Base-by-base conservation (phyloP, 2,113 vertebrate species). In the Monopterus albus region DNA sequence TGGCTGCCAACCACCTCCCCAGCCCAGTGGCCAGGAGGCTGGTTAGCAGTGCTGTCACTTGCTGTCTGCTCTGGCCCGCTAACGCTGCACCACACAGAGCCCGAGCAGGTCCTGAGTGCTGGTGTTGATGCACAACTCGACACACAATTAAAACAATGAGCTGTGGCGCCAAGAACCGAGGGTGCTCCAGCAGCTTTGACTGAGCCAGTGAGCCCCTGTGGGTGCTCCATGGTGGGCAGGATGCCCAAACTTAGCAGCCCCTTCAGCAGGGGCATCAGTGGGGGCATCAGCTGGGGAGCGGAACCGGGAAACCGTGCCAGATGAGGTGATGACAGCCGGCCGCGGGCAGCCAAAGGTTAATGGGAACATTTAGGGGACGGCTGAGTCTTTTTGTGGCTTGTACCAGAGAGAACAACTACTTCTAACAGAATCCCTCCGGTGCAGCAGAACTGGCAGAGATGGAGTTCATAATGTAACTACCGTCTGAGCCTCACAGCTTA, bases 111-210 rank as follows among this genome's bases (percentile, higher is more conserved):
- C 72, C 14, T 23, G 75, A 75, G 72, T 84, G 82, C 85, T 81
- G 84, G 85, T 85, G 82, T 70, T 39, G 63, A 56, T 9, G 69
- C 28, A 3, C 21, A 65, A 9, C 87, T 68, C 76, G 59, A 82
- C 86, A 89, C 14, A 31, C 87, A 71, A 92, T 92, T 92, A 92
- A 91, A 92, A 86, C 89, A 77, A 90, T 91, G 86, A 91, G 81
- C 75, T 0, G 49, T 23, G 26, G 79, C 55, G 63, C 75, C 57
- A 26, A 49, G 47, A 29, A 66, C 35, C 20, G 1, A 14, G 71
- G 77, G 72, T 53, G 64, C 38, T 1, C 55, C 28, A 4, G 49
- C 47, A 5, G 53, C 1, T 52, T 14, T 3, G 15, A 35, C 29
- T 11, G 28, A 65, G 66, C 39, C 49, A 12, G 36, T 0, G 7